These are phyloP conservation scores for Lordiphosa clarofinis DNA, from an alignment of 1,140 invertebrate genomes.

Conservation along the genomic window DNA sequence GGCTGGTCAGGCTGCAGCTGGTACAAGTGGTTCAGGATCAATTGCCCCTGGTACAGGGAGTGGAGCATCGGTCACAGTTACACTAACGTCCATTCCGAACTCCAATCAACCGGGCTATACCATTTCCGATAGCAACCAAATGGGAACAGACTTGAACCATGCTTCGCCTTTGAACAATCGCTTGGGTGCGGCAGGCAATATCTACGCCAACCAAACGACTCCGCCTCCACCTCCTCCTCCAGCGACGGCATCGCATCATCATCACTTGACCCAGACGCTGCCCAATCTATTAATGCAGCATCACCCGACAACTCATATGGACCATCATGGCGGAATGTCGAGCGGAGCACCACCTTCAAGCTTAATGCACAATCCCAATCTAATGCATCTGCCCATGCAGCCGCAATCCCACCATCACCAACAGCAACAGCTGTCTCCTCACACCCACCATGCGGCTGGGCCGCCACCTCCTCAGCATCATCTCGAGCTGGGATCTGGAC, in stretches of 20 bases:
- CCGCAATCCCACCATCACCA: slow-evolving; percentile 32
- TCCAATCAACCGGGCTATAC: slow-evolving; percentile 40
- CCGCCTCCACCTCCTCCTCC: slow-evolving; percentile 30
- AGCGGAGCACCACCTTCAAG: slow-evolving; percentile 28
- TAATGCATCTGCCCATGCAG: slow-evolving; percentile 65
- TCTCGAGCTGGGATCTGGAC: slow-evolving; percentile 38
- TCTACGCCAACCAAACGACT: slow-evolving; percentile 43
- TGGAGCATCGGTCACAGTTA: slow-evolving; percentile 19
- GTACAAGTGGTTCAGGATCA: slow-evolving; percentile 1
- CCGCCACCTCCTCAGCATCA: slow-evolving; percentile 45
- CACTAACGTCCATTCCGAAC: slow-evolving; percentile 42
- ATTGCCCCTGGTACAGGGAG: slow-evolving; percentile 1
- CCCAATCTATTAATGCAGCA: slow-evolving; percentile 70
- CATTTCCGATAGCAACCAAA: slow-evolving; percentile 38
- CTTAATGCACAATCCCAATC: slow-evolving; percentile 68
- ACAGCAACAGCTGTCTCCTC: slow-evolving; percentile 45
- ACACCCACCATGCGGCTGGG: slow-evolving; percentile 26
- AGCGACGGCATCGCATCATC: slow-evolving; percentile 36
- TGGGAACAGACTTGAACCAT: slow-evolving; percentile 46
- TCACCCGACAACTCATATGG: slow-evolving; percentile 46
- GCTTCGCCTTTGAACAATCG: slow-evolving; percentile 4
- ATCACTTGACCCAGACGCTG: slow-evolving; percentile 52
- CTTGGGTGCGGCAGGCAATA: slow-evolving; percentile 18
- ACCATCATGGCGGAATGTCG: slow-evolving; percentile 44
- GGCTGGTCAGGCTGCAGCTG: slow-evolving; percentile 22